Percentiles rank a stretch among this genome's conserved stretches.
phyloP scores from a whole-genome alignment of 2,113 vertebrate species.

The Scortum barcoo region DNA sequence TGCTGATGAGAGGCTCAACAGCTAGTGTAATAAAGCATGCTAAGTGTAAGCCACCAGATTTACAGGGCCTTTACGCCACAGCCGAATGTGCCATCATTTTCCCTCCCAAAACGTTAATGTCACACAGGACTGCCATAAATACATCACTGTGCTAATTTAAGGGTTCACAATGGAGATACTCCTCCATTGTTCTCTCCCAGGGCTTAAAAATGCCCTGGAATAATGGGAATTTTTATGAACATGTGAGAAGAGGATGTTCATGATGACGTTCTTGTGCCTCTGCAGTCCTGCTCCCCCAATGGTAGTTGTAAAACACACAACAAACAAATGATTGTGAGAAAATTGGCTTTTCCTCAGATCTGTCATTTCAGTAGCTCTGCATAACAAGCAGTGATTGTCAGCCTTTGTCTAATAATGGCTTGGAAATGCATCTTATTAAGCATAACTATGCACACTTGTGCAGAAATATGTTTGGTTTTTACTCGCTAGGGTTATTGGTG shows the following conservation, averaged over 20 bases:
- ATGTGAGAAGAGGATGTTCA: slow-evolving; percentile 51
- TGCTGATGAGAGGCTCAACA: slow-evolving; percentile 59
- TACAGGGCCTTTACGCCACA: slow-evolving; percentile 73
- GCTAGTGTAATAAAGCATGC: slow-evolving; percentile 71
- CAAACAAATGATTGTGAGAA: slow-evolving; percentile 36
- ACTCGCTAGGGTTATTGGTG: slow-evolving; percentile 17
- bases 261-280: not conserved
- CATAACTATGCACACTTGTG: slow-evolving; percentile 35
- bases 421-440: slow-evolving; percentile 32
- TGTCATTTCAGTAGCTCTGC: slow-evolving; percentile 37
- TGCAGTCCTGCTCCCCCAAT: slow-evolving; percentile 18
- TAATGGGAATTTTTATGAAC: slow-evolving; percentile 70
- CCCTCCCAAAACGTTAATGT: slow-evolving; percentile 78
- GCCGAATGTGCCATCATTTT: slow-evolving; percentile 77
- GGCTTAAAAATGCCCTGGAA: slow-evolving; percentile 52
- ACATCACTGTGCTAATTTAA: slow-evolving; percentile 75
- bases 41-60: slow-evolving; percentile 75
- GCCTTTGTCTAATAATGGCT: slow-evolving; percentile 49
- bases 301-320: slow-evolving; percentile 36
- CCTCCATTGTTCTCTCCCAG: slow-evolving; percentile 70
- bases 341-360: slow-evolving; percentile 39
- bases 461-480: slow-evolving; percentile 25
- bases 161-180: slow-evolving; percentile 54
- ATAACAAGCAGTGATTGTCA: slow-evolving; percentile 37
- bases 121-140: slow-evolving; percentile 71